Conservation (phyloP, 2,113 vertebrate genomes). For the Ondatra zibethicus region DNA sequence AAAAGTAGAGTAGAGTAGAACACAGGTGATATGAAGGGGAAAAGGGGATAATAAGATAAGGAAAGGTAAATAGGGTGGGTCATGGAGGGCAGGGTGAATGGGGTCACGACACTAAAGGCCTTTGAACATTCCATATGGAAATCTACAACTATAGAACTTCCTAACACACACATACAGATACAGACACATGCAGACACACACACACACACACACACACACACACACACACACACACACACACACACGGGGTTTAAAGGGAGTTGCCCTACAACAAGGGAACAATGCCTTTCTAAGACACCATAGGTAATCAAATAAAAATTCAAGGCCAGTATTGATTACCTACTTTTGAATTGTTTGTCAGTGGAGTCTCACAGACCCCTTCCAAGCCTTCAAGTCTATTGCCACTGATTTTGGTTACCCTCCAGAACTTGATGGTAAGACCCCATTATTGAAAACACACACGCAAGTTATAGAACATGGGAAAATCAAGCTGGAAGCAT, state of each 20-base stretch:
- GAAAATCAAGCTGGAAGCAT: background rate
- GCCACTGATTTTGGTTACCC: background rate
- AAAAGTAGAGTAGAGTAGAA: background rate
- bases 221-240: background rate
- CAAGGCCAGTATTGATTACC: background rate
- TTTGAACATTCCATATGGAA: background rate
- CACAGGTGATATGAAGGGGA: background rate
- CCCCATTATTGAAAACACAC: background rate
- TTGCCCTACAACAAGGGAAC: background rate
- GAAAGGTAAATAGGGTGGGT: background rate
- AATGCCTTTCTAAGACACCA: background rate
- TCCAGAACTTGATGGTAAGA: background rate
- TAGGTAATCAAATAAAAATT: background rate
- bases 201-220: background rate
- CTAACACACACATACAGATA: background rate
- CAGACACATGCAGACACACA: too few species aligned
- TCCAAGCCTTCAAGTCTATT: background rate
- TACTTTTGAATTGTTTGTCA: background rate
- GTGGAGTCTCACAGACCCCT: background rate
- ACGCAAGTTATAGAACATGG: background rate
- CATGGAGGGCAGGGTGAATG: background rate
- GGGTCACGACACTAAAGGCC: background rate
- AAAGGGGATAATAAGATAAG: background rate
- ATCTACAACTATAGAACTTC: background rate
- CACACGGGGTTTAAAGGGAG: background rate